Evolutionary conservation across 2,888 invertebrate genomes (phyloP).

Genomic region (Arrhopalites spinosus): DNA sequence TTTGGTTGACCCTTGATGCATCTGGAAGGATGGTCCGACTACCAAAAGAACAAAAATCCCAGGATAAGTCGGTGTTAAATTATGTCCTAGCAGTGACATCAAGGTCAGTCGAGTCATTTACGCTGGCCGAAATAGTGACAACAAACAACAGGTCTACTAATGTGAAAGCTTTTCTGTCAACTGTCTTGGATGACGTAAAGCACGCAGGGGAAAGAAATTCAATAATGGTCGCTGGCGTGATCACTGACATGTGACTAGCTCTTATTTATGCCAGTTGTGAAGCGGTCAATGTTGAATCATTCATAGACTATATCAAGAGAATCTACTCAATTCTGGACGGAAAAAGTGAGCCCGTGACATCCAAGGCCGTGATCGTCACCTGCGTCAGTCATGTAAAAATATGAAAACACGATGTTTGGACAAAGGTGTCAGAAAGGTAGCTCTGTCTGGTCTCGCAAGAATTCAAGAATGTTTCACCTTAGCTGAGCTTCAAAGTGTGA

Average conservation of each 20-base stretch:
- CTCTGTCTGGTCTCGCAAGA: not conserved
- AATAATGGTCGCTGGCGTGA: not conserved
- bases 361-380: not conserved
- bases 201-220: not conserved
- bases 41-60: no score
- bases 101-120: not conserved
- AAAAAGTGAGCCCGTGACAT: not conserved
- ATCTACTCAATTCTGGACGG: not conserved
- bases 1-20: not conserved
- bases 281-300: not conserved
- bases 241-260: not conserved
- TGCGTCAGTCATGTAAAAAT: not conserved
- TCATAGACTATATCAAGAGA: not conserved
- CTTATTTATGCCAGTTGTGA: not conserved
- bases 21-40: not conserved
- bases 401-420: not conserved
- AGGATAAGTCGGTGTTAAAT: not conserved
- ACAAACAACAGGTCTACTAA: not conserved
- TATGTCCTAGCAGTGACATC: not conserved
- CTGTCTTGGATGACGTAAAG: not conserved
- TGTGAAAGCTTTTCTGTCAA: not conserved
- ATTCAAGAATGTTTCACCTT: not conserved
- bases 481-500: not conserved
- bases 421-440: not conserved
- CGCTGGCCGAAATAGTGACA: not conserved